Base-by-base conservation (phyloP, 2,888 invertebrate species). In the Agapetus fuscipes region DNA sequence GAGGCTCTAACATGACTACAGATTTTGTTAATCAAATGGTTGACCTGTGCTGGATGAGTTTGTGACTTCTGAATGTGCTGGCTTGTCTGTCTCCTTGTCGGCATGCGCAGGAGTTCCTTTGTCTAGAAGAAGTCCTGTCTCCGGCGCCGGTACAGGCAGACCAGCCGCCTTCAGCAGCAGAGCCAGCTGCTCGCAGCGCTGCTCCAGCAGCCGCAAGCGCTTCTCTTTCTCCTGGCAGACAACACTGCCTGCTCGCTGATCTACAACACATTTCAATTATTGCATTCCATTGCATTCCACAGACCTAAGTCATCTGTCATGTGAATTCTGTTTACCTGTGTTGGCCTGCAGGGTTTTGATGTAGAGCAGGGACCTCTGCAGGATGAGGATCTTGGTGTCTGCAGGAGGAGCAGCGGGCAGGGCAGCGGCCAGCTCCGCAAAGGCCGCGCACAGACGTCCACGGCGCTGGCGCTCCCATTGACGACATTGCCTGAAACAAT, bases 391-490 rank as follows among this genome's bases (percentile, higher is more conserved):
- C 54, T 62, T 60, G 25, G 57, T 56, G 28, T 58, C 42, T n/a
- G 51, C 54, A 6, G 53, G 41, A n/a, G 34, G 29, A 9, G 31
- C 16, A 3, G 35, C 15, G 10, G 48, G 48, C 6, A 48, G 30
- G 5, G 34, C 33, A 17, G 37, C 35, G 1, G 43, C 48, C 28
- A 48, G 26, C 13, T 37, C 41, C 2, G 34, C 25, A 28, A 48
- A 48, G 2, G 42, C 48, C 2, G 32, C 32, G 15, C 40, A 17
- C 7, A 48, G 17, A 48, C 73, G 64, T 47, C 66, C 63, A 54
- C 75, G 58, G 53, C 75, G 59, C 52, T 72, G 66, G 56, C 71
- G 64, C 60, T 74, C 74, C 74, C 74, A 75, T 60, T 66, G 62
- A 53, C 66, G 66, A 48, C 65, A 63, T 57, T 70, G 68, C 53